Conservation (phyloP, 2,888 invertebrate species). For the Melanophora roralis region DNA sequence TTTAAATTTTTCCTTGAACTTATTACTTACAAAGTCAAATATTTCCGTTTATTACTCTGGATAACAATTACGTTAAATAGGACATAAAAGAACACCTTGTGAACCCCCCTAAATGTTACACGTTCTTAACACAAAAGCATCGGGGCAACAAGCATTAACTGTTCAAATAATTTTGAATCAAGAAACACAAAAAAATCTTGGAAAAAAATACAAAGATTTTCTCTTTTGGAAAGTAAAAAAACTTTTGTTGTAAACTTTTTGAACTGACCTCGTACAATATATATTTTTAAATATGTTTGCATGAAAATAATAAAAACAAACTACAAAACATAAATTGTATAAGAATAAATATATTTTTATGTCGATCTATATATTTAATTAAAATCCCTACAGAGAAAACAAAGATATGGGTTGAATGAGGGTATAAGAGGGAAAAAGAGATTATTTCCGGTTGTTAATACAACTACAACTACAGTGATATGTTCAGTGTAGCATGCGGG, state of each 20-base stretch:
- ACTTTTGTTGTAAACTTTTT: neutral
- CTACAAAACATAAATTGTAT: neutral
- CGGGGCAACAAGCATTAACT: no score
- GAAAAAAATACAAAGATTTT: no score
- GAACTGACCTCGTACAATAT: neutral
- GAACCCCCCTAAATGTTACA: no score
- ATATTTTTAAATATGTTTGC: neutral
- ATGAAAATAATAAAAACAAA: neutral
- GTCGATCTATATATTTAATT: neutral
- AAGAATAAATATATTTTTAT: neutral
- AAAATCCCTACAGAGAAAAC: slow-evolving; percentile 3
- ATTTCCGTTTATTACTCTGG: no score
- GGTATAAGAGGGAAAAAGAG: slow-evolving; percentile 9
- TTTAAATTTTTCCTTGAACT: no score
- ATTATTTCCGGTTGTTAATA: slow-evolving; percentile 43
- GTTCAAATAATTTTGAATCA: no score
- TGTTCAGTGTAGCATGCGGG: neutral
- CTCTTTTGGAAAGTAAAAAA: no score
- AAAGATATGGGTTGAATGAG: neutral
- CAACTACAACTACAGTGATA: neutral
- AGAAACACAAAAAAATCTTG: no score
- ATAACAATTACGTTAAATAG: no score
- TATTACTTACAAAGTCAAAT: no score
- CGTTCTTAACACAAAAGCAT: no score
- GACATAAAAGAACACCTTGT: no score